Evolutionary conservation across 64 coral and sea anemone species (phyloP).

Genomic region (Platygyra sinensis): DNA sequence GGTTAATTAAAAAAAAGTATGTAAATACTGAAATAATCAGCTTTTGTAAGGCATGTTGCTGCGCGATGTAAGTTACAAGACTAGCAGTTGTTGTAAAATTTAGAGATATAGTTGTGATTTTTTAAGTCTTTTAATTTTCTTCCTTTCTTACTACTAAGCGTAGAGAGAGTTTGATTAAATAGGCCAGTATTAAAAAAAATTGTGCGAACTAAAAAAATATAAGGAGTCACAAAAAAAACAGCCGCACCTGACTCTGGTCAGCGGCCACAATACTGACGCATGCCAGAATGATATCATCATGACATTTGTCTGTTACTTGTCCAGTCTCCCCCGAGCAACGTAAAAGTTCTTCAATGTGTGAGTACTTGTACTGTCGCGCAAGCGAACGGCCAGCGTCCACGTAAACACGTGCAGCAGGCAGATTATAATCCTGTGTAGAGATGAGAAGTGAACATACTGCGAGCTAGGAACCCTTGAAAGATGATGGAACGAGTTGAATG

Average conservation of each 20-base stretch:
- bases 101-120: no score
- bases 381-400: conserved; percentile 79
- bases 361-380: conserved; percentile 92
- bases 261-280: conserved; percentile 82
- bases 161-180: no score
- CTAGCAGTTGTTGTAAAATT: no score
- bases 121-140: no score
- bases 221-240: background rate
- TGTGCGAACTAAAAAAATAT: no score
- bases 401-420: conserved; percentile 84
- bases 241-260: conserved; percentile 88
- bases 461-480: background rate
- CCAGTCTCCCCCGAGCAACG: conserved; percentile 76
- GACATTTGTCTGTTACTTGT: conserved; percentile 86
- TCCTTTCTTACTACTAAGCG: no score
- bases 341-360: conserved; percentile 83
- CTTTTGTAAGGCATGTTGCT: no score
- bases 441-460: background rate
- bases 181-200: no score
- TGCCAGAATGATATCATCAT: conserved; percentile 90
- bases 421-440: conserved; percentile 79
- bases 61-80: no score
- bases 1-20: no score
- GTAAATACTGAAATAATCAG: no score
- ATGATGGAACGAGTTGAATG: no score